phyloP scores from a whole-genome alignment of 2,113 vertebrate genomes.

The Ciconia boyciana region DNA sequence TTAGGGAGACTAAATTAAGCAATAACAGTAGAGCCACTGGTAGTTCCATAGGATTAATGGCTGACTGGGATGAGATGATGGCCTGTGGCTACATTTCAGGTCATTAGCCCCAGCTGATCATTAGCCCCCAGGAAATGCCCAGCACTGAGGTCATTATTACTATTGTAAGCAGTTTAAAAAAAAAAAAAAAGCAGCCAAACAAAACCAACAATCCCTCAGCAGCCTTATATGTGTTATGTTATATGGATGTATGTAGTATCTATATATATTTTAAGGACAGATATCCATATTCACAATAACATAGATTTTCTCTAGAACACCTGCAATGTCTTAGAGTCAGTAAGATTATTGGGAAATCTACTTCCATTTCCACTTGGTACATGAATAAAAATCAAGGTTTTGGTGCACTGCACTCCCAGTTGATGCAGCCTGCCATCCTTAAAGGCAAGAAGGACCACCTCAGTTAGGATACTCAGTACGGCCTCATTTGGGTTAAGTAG shows the following conservation, averaged over 20 bases:
- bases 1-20: constrained; percentile 70
- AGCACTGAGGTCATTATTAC: constrained; percentile 48
- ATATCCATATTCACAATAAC: neutral
- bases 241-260: neutral
- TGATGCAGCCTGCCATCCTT: neutral
- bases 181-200: neutral
- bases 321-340: neutral
- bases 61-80: constrained; percentile 64
- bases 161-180: constrained; percentile 1
- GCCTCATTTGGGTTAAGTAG: neutral
- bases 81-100: constrained; percentile 48
- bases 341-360: neutral
- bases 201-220: neutral
- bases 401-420: neutral
- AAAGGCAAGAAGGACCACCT: neutral
- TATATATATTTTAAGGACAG: neutral
- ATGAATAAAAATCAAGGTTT: neutral
- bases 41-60: constrained; percentile 69
- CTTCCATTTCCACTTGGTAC: neutral
- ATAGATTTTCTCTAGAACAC: neutral
- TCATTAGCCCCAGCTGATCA: constrained; percentile 68
- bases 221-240: neutral
- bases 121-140: constrained; percentile 66
- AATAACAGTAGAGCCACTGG: constrained; percentile 59
- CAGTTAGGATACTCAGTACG: neutral